These are phyloP conservation scores for Archips crataeganus DNA, from an alignment of 2,888 invertebrate species.

Conservation along the genomic window DNA sequence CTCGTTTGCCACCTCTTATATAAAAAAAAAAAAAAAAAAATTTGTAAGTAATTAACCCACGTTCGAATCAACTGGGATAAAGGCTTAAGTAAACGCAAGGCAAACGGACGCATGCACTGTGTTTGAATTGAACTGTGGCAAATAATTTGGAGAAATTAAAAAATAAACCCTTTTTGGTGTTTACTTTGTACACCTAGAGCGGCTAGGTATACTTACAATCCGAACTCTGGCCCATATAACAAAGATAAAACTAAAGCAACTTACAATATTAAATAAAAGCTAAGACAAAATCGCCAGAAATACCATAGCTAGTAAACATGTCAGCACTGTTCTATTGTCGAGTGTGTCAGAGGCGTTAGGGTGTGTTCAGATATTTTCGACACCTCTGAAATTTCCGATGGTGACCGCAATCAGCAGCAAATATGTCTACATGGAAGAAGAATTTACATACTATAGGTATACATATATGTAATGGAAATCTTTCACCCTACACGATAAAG, in stretches of 20 bases:
- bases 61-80: too few species aligned
- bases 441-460: neutral
- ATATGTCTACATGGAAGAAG: neutral
- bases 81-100: too few species aligned
- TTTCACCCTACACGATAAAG: too few species aligned
- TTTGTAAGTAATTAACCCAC: too few species aligned
- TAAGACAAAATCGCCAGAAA: neutral
- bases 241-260: neutral
- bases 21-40: too few species aligned
- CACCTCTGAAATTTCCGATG: neutral
- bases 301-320: neutral
- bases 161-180: too few species aligned
- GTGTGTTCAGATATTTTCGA: neutral
- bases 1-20: too few species aligned
- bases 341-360: neutral
- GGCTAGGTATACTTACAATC: too few species aligned
- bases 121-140: too few species aligned
- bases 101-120: too few species aligned
- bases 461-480: too few species aligned
- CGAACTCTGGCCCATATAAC: neutral
- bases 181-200: neutral
- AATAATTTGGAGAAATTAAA: too few species aligned
- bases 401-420: neutral
- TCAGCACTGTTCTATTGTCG: neutral
- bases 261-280: neutral